Base-by-base conservation (phyloP, 2,888 invertebrate genomes). In the Phalera bucephala region DNA sequence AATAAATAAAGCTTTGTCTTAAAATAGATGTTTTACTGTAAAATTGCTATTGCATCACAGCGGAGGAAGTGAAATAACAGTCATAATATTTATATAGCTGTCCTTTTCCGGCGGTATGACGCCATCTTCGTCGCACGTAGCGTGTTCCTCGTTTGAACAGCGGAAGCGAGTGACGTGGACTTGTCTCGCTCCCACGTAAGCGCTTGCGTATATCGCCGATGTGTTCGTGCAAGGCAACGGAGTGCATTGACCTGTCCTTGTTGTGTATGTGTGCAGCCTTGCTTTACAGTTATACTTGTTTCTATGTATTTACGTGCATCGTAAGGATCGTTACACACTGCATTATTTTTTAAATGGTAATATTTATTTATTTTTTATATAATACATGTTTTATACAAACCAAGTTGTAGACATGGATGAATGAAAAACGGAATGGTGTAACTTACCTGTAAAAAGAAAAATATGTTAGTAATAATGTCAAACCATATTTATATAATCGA, bases 241-340 rank as follows among this genome's bases (percentile, higher is more conserved):
- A 86, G 89, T 83, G 80, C 88, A 80, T 86, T 88, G 89, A 89
- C 88, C 89, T 89, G 89, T 89, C 89, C 89, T 89, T 89, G 89
- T 78, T 89, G 64, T 41, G 65, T 44, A 60, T 77, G 89, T 89
- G 89, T 88, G 88, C 82, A 88, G 86, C 88, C 88, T 89, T 89
- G 87, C 86, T 83, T 79, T 86, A 84, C 83, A 80, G 85, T 85
- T 85, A 82, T 77, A 80, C 63, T 48, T 50, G 58, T 67, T 47
- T 74, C 51, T 69, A 65, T 80, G 75, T 80, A 65, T 81, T 79
- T 52, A 60, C 72, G 78, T 87, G 86, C 84, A 87, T 83, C 80
- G 56, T 88, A 78, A 88, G 72, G 86, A 60, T 45, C 60, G 69
- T 41, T 80, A 52, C 79, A 88, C 82, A 87, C 80, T 66, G 59